A percentile compares a stretch with the other conserved stretches of the same genome.
Conservation (phyloP, 2,113 vertebrate genomes). For the Aphelocoma coerulescens region DNA sequence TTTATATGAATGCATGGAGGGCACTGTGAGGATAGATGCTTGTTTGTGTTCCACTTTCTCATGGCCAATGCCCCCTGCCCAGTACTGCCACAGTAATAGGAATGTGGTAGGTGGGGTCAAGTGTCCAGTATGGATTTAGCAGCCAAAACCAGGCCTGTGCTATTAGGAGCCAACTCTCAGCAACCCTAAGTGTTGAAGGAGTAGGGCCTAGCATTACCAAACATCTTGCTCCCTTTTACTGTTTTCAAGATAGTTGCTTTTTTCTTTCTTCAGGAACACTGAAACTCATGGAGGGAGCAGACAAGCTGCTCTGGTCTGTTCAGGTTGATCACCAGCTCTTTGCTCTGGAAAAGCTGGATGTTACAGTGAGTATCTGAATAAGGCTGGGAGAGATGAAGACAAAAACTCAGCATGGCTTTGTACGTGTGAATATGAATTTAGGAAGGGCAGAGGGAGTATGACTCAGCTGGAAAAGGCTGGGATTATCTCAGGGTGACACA, state of each 20-base stretch:
- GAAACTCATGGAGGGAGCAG: constrained; percentile 94
- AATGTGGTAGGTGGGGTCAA: background rate
- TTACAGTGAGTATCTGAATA: constrained; percentile 83
- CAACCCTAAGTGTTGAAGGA: background rate
- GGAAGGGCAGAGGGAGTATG: background rate
- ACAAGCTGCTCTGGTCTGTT: constrained; percentile 93
- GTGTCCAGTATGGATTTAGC: background rate
- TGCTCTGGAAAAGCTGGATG: constrained; percentile 92
- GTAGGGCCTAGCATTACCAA: background rate
- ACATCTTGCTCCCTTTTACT: background rate
- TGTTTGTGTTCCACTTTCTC: background rate
- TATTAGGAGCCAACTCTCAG: background rate
- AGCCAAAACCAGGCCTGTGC: background rate
- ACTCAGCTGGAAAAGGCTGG: background rate
- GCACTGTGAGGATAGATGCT: background rate
- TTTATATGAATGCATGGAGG: background rate
- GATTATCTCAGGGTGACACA: background rate
- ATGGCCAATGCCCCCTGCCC: background rate
- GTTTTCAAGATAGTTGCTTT: background rate
- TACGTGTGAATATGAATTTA: background rate
- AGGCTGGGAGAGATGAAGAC: background rate
- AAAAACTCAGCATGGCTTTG: background rate
- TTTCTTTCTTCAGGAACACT: constrained; percentile 78
- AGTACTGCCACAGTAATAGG: background rate
- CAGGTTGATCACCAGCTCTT: constrained; percentile 98